These are phyloP conservation scores for Caradrina kadenii DNA, from an alignment of 2,888 invertebrate genomes.

Conservation along the genomic window DNA sequence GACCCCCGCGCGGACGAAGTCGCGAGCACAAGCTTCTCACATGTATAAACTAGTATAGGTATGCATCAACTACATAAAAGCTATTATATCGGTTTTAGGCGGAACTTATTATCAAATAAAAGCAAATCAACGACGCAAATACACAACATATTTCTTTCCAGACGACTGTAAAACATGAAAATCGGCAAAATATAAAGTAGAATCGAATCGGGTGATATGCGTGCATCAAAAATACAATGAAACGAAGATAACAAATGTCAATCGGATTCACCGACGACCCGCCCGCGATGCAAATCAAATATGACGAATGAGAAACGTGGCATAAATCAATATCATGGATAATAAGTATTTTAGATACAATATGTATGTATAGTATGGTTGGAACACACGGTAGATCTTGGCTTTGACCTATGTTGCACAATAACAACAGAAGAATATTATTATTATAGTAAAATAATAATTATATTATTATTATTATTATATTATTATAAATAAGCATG, in stretches of 20 bases:
- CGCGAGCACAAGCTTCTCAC: too few relatives aligned
- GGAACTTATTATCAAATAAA: not conserved
- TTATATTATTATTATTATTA: too few relatives aligned
- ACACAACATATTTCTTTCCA: not conserved
- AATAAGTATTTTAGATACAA: slow-evolving; percentile 27
- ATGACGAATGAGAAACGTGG: slow-evolving; percentile 50
- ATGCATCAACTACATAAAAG: slow-evolving; percentile 18
- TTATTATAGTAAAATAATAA: too few relatives aligned
- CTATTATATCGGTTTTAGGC: slow-evolving; percentile 3
- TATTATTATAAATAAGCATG: too few relatives aligned
- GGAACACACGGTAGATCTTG: too few relatives aligned
- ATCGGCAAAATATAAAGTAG: slow-evolving; percentile 11
- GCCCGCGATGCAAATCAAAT: slow-evolving; percentile 62
- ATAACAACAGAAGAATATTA: too few relatives aligned
- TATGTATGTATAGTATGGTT: not conserved
- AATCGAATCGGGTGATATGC: slow-evolving; percentile 49
- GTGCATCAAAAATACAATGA: slow-evolving; percentile 49
- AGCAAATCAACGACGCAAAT: not conserved
- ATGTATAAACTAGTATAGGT: too few relatives aligned
- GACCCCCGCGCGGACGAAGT: too few relatives aligned
- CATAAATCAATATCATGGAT: slow-evolving; percentile 39
- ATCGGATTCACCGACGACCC: slow-evolving; percentile 40
- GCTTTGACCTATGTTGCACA: too few relatives aligned
- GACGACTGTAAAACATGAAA: slow-evolving; percentile 11
- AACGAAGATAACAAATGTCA: slow-evolving; percentile 50